Percentiles rank a stretch among this genome's conserved stretches.
These are phyloP conservation scores for Cercopithecus mona DNA, from an alignment of 2,113 vertebrate genomes.

Conservation along the genomic window DNA sequence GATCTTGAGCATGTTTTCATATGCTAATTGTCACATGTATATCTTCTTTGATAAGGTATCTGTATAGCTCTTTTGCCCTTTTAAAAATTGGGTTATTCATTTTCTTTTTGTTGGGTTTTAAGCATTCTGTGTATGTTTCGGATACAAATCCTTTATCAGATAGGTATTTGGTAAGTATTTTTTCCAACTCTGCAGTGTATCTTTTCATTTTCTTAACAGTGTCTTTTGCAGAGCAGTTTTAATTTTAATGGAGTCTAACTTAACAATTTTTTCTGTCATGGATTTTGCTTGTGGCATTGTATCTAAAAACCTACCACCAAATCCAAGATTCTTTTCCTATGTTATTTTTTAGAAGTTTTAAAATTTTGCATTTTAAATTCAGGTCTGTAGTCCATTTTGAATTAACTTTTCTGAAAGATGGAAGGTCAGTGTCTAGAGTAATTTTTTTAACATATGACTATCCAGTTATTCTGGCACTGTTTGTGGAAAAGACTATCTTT, in stretches of 20 bases:
- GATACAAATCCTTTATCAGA: not conserved
- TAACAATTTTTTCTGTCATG: not conserved
- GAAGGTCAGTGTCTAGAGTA: no score
- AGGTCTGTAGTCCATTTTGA: not conserved
- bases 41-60: not conserved
- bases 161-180: not conserved
- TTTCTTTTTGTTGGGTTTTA: not conserved
- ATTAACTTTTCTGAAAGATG: no score
- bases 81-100: not conserved
- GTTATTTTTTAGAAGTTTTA: not conserved
- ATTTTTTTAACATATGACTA: no score
- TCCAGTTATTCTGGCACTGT: no score
- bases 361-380: not conserved
- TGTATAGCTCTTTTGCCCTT: not conserved
- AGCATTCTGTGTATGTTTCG: not conserved
- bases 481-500: no score
- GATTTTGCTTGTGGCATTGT: not conserved
- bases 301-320: not conserved
- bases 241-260: not conserved
- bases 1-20: not conserved
- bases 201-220: not conserved
- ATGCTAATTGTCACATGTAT: not conserved
- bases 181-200: not conserved
- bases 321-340: not conserved
- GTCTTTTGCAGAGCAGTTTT: not conserved